A percentile compares a stretch with the other conserved stretches of the same genome.
These are phyloP conservation scores for Xestoiulus laeticollis DNA, from an alignment of 2,888 invertebrate species.

Conservation along the genomic window DNA sequence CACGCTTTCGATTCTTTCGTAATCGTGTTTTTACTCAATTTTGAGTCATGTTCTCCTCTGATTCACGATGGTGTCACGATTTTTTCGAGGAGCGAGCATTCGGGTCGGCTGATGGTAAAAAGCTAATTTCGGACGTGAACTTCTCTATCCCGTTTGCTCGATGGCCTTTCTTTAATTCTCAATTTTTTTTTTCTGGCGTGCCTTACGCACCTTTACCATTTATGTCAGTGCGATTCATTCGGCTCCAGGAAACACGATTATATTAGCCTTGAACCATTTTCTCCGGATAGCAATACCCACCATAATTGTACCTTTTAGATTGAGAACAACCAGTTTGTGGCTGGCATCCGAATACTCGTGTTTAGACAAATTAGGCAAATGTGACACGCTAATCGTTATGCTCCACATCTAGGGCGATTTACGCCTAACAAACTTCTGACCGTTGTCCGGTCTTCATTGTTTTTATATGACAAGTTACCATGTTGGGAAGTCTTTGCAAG, in stretches of 20 bases:
- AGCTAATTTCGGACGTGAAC: background rate
- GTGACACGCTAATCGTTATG: background rate
- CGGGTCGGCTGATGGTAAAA: background rate
- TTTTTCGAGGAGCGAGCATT: background rate
- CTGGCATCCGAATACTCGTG: background rate
- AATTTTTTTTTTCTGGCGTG: background rate
- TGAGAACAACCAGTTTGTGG: background rate
- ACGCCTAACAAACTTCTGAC: background rate
- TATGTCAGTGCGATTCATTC: background rate
- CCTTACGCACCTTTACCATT: background rate
- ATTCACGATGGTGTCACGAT: conserved; percentile 19
- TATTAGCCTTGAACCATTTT: conserved; percentile 17
- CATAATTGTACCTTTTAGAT: background rate
- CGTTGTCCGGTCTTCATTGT: background rate
- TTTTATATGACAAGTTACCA: background rate
- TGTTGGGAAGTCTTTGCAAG: background rate
- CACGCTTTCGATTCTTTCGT: background rate
- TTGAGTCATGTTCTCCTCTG: conserved; percentile 18
- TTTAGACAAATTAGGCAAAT: background rate
- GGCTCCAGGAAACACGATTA: conserved; percentile 6
- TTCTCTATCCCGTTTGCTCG: background rate
- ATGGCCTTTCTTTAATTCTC: background rate
- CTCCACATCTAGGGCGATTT: background rate
- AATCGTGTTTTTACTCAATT: background rate
- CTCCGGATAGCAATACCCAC: background rate